Base-by-base conservation (phyloP, 2,888 invertebrate species). In the Eulithis testata region DNA sequence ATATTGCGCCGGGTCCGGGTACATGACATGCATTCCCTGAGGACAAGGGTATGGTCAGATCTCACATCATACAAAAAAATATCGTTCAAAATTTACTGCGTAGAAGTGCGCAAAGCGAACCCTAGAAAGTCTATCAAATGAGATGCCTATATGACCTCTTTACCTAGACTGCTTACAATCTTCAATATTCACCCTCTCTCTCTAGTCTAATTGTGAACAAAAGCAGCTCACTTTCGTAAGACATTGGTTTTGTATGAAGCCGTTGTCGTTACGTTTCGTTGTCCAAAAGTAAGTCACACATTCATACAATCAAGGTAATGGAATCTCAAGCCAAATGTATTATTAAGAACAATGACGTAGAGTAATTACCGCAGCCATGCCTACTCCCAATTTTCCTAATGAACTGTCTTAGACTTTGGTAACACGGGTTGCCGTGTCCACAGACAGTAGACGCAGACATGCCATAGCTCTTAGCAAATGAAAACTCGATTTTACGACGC, bases 11-110 rank as follows among this genome's bases (percentile, higher is more conserved):
- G 85, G 87, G 88, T 91, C 93, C 85, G 96, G 96, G 95, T 96
- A 96, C 96, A 96, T 96, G 96, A 96, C 96, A 96, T 95, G 96
- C 96, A 95, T 96, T 95, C 96, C 96, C 96, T 96, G 92, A 31
- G 11, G 43, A 69, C 55, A 66, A 73, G 2, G n/a, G 2, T 14
- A 47, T 21, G 5, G 12, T 58, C 58, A 63, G 9, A 21, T 9
- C 31, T 12, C 21, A 2, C 4, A 9, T 49, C 3, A 49, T 21
- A 21, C 14, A 14, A n/a, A 44, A n/a, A 44, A 44, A 40, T 21
- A 8, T 11, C 8, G 40, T 11, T 40, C 40, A 40, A 40, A 9
- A 4, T 0, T 8, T 9, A 9, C 2, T 40, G 40, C 40, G 40
- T 11, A 40, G 6, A 31, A 31, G 31, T 31, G 31, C 31, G 2